These are phyloP conservation scores for Sternarchorhynchus goeldii DNA, from an alignment of 2,797 vertebrate species.

Conservation along the genomic window DNA sequence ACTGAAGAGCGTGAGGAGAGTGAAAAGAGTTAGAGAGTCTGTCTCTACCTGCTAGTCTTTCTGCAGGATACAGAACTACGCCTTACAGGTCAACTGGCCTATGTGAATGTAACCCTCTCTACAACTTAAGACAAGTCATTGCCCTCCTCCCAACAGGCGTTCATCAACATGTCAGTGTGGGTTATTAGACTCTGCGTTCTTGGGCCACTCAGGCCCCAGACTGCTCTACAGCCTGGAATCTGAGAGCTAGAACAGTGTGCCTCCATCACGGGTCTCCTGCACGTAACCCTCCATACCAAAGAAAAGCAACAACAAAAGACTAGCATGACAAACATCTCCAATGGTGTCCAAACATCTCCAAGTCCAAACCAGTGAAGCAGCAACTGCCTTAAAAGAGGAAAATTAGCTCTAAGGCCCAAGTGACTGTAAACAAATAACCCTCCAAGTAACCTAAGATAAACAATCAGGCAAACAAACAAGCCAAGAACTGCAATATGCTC, in stretches of 20 bases:
- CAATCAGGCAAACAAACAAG: background rate
- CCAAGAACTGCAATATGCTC: constrained; percentile 22
- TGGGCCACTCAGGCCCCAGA: constrained; percentile 61
- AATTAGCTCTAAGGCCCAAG: constrained; percentile 20
- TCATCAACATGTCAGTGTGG: constrained; percentile 75
- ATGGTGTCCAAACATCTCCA: constrained; percentile 32
- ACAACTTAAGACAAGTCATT: constrained; percentile 67
- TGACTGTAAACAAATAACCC: background rate
- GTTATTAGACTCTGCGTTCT: constrained; percentile 67
- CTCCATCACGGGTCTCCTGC: constrained; percentile 32
- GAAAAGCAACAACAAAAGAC: constrained; percentile 42
- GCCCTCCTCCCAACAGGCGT: constrained; percentile 69
- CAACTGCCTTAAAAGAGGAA: constrained; percentile 40
- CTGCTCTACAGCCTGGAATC: constrained; percentile 62
- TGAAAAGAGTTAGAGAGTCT: background rate
- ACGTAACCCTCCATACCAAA: constrained; percentile 34
- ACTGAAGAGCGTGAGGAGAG: no score
- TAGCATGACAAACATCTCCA: constrained; percentile 38
- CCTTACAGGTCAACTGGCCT: background rate
- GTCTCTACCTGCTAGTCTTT: constrained; percentile 3
- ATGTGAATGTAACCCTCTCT: constrained; percentile 54
- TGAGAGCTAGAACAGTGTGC: constrained; percentile 59
- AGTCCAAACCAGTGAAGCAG: constrained; percentile 45
- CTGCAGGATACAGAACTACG: constrained; percentile 26
- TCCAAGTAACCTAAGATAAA: background rate